phyloP scores from a whole-genome alignment of 2,888 invertebrate species.

The Mechanitis messenoides region DNA sequence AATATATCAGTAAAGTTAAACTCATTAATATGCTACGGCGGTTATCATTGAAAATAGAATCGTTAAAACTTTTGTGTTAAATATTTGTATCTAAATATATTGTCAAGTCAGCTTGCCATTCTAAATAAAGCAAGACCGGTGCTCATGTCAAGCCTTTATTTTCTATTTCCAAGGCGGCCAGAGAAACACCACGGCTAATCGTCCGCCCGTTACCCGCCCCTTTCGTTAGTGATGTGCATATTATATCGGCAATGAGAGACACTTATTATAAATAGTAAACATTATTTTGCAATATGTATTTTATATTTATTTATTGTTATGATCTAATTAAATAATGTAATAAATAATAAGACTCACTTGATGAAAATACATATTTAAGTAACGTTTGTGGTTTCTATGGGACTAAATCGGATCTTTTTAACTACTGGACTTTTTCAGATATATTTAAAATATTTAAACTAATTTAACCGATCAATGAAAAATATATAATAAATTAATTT shows the following conservation, averaged over 20 bases:
- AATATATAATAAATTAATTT: not conserved
- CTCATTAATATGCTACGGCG: too few species aligned
- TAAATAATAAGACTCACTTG: too few species aligned
- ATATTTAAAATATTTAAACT: too few species aligned
- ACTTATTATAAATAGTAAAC: not conserved
- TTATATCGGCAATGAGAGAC: constrained; percentile 13
- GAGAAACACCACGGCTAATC: constrained; percentile 69
- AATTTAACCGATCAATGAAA: too few species aligned
- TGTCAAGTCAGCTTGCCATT: constrained; percentile 32
- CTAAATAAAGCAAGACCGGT: constrained; percentile 27
- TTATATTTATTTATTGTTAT: too few species aligned
- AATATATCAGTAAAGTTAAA: too few species aligned
- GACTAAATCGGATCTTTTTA: too few species aligned
- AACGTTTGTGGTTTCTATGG: too few species aligned
- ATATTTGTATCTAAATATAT: not conserved
- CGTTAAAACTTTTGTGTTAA: not conserved
- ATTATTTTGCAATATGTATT: too few species aligned
- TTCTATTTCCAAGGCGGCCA: constrained; percentile 69
- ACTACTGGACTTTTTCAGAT: too few species aligned
- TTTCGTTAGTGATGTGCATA: constrained; percentile 42
- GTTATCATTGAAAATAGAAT: not conserved
- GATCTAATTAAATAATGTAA: too few species aligned
- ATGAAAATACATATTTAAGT: too few species aligned
- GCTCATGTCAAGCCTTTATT: constrained; percentile 67
- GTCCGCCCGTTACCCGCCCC: constrained; percentile 60